These are phyloP conservation scores for Sciurus niger DNA, from an alignment of 2,113 vertebrate species.

Conservation along the genomic window DNA sequence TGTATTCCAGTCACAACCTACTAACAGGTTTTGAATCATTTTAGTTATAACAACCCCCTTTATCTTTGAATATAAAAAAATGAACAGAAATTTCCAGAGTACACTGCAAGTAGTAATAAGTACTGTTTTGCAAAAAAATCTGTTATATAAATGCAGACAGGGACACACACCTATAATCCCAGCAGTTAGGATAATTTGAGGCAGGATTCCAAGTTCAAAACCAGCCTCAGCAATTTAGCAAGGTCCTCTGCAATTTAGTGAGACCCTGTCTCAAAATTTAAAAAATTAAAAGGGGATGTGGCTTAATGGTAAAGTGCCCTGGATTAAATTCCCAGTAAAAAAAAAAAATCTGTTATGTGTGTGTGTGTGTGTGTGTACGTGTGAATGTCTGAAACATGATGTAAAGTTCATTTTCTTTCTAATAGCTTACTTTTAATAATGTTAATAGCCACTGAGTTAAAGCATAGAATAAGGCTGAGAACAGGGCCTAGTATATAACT, in stretches of 20 bases:
- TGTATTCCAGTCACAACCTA: background rate
- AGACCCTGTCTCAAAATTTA: background rate
- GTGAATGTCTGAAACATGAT: background rate
- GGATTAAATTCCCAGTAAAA: too few species aligned
- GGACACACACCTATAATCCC: too few species aligned
- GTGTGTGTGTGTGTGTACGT: background rate
- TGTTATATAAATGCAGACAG: background rate
- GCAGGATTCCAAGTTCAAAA: background rate
- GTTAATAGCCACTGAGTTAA: background rate
- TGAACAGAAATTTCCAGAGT: slow-evolving; percentile 20
- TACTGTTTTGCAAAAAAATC: background rate
- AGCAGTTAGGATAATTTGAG: too few species aligned
- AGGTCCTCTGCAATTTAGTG: background rate
- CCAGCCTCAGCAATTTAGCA: background rate
- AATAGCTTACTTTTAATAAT: slow-evolving; percentile 18
- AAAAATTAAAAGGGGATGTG: background rate
- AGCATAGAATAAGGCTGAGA: background rate
- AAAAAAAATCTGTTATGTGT: background rate
- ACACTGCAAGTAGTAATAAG: background rate
- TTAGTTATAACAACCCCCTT: background rate
- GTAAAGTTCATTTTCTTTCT: background rate
- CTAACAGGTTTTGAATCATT: background rate
- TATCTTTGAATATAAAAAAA: background rate
- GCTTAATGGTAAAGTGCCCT: background rate
- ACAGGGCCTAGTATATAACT: background rate